These are phyloP conservation scores for Boleophthalmus pectinirostris DNA, from an alignment of 2,113 vertebrate genomes.

Conservation along the genomic window DNA sequence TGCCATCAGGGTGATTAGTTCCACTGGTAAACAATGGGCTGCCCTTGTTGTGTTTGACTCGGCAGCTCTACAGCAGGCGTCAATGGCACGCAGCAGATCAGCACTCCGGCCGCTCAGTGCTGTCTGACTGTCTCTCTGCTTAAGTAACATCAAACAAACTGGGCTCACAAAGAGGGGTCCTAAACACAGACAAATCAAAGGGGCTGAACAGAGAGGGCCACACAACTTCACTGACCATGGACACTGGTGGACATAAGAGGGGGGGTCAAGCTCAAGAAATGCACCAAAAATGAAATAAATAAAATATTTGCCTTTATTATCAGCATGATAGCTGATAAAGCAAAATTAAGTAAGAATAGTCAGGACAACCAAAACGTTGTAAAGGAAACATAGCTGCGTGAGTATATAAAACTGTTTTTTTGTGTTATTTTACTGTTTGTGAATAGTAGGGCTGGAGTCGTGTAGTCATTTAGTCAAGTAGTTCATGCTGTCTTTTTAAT, in stretches of 20 bases:
- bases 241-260: constrained; percentile 62
- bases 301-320: not conserved
- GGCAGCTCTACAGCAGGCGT: constrained; percentile 70
- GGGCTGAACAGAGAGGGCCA: constrained; percentile 50
- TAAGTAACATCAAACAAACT: constrained; percentile 76
- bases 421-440: not conserved
- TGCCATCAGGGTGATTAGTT: constrained; percentile 78
- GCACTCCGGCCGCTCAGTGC: constrained; percentile 69
- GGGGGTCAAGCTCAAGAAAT: constrained; percentile 34
- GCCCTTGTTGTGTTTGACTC: constrained; percentile 72
- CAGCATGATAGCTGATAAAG: too few species aligned
- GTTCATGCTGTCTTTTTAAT: too few species aligned
- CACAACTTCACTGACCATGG: constrained; percentile 57
- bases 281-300: not conserved
- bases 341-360: too few species aligned
- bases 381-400: not conserved
- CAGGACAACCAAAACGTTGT: not conserved
- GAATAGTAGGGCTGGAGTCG: too few species aligned
- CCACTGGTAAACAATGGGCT: constrained; percentile 77
- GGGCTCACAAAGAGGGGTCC: constrained; percentile 63
- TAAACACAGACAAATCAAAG: constrained; percentile 69
- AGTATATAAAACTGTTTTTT: not conserved
- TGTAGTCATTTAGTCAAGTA: too few species aligned
- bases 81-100: constrained; percentile 71
- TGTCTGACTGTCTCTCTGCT: constrained; percentile 74